Conservation (phyloP, 2,888 invertebrate genomes). For the Norana najaformis region DNA sequence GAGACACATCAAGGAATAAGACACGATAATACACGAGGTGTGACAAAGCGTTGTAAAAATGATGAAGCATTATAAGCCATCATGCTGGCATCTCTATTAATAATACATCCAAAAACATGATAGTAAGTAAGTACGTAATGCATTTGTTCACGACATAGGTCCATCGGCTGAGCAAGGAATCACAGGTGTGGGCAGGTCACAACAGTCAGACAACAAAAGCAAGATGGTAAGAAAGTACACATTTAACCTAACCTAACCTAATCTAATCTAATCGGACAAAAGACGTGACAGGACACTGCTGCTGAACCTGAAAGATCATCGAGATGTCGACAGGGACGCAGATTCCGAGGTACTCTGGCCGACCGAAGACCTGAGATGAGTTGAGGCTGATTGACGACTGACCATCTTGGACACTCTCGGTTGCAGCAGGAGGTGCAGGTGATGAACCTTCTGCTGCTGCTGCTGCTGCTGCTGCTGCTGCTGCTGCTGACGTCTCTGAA, state of each 20-base stretch:
- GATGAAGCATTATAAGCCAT: too few species aligned
- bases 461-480: background rate
- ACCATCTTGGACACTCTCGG: background rate
- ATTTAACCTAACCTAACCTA: too few species aligned
- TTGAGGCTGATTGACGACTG: background rate
- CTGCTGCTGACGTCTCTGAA: background rate
- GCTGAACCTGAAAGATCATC: slow-evolving; percentile 65
- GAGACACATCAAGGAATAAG: background rate
- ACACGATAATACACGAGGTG: background rate
- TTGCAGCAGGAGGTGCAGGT: background rate
- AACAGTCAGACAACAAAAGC: too few species aligned
- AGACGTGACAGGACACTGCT: too few species aligned
- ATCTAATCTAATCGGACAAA: too few species aligned
- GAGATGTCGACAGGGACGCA: slow-evolving; percentile 73
- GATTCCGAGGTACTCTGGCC: slow-evolving; percentile 69
- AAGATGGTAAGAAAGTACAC: too few species aligned
- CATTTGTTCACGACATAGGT: too few species aligned
- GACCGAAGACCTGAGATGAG: background rate
- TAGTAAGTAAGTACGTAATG: too few species aligned
- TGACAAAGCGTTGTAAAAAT: slow-evolving; percentile 25
- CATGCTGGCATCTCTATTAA: too few species aligned
- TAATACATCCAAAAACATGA: too few species aligned
- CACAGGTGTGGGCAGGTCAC: too few species aligned
- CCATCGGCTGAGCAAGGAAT: too few species aligned
- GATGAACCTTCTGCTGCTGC: background rate